Evolutionary conservation across 2,113 vertebrate species (phyloP), one percentile per base, ranked within the genome.

Genomic region (Phylloscopus trochiloides): DNA sequence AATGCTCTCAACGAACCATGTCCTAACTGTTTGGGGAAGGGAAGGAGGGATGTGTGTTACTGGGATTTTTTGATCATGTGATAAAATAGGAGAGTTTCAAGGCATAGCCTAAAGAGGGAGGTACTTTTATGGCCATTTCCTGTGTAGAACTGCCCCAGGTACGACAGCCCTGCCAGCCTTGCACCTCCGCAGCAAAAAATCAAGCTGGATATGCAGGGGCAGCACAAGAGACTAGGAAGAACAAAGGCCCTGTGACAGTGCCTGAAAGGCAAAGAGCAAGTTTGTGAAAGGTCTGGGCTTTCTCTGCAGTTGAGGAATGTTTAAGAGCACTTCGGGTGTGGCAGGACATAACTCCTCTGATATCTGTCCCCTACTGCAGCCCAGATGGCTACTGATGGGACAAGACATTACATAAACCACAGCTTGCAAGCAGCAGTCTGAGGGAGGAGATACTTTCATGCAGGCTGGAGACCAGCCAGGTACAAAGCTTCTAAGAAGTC

Each of bases 31-130:
- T 7, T 34, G 24, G 47, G 17, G 17, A 54, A 48, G 34, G 20
- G 21, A 24, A 14, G 12, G 4, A 3, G 13, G 14, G 9, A 14
- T 7, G 34, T 0, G 5, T 50, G 5, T 22, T 61, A 32, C 0
- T 26, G 17, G 12, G 6, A 1, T 2, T 11, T 61, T 90, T 62
- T 59, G 31, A 80, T 28, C 40, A n/a, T 10, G 17, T 24, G 13
- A 48, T 24, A 71, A 81, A 74, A 55, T 8, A 59, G 43, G 1
- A 7, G 29, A 31, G 9, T 91, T 88, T 61, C 50, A 79, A 68
- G 36, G 17, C 16, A 20, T 12, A 51, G 5, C 31, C 7, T 83
- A 36, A 50, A 81, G 50, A 66, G 14, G 10, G 21, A 92, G 13
- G 48, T 61, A 43, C 13, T 72, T 68, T 8, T 17, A 40, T 3